Percentiles rank a stretch among this genome's conserved stretches.
These are phyloP conservation scores for Scaptomyza montana DNA, from an alignment of 1,140 invertebrate species.

Conservation along the genomic window DNA sequence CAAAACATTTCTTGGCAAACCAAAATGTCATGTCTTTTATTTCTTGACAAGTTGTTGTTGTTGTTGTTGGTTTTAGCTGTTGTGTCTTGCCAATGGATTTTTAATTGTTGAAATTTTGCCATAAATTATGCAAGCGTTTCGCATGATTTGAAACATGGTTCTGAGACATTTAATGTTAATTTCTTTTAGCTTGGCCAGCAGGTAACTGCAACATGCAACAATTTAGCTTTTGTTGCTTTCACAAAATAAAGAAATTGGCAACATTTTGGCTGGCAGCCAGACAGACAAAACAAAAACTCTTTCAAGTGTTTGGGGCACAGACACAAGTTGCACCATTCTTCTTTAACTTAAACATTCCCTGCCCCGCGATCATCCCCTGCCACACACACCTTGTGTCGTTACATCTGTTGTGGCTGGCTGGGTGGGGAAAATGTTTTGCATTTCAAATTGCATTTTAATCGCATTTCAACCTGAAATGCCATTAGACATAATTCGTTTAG, in stretches of 20 bases:
- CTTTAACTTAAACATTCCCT: too few relatives aligned
- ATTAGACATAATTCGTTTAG: constrained; percentile 83
- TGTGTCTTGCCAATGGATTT: constrained; percentile 57
- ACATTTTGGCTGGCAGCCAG: constrained; percentile 47
- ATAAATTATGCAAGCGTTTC: constrained; percentile 58
- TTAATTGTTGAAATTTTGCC: constrained; percentile 65
- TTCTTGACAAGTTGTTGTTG: too few relatives aligned
- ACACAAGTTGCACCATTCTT: neutral
- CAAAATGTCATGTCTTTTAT: constrained; percentile 28
- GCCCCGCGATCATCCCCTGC: too few relatives aligned
- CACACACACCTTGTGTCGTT: constrained; percentile 3
- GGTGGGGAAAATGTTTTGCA: constrained; percentile 67
- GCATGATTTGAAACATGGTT: constrained; percentile 68
- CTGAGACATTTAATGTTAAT: constrained; percentile 74
- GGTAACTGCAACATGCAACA: constrained; percentile 47
- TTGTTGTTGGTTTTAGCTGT: neutral
- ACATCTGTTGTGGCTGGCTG: constrained; percentile 23
- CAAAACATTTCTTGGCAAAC: constrained; percentile 65
- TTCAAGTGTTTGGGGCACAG: constrained; percentile 45
- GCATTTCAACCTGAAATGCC: constrained; percentile 82
- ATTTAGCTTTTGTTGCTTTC: neutral
- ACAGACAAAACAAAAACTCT: constrained; percentile 1
- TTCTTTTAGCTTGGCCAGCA: constrained; percentile 60
- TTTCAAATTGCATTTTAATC: constrained; percentile 83
- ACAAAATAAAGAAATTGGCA: constrained; percentile 26